Percentiles rank a stretch among this genome's conserved stretches.
phyloP scores from a whole-genome alignment of 2,113 vertebrate species.

The Plecotus auritus region DNA sequence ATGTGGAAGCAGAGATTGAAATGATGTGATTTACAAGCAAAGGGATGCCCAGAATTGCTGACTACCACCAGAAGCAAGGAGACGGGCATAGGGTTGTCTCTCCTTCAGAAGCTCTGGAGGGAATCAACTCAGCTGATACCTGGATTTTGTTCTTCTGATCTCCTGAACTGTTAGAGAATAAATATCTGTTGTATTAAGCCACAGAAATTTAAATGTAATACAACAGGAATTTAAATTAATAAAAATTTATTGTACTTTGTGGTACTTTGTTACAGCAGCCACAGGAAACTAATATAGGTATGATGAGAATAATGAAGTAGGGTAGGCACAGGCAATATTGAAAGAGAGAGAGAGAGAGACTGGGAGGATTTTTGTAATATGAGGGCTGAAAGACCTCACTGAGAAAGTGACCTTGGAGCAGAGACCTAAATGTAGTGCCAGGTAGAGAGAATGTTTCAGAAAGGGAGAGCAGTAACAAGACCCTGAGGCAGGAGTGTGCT shows the following conservation, averaged over 20 bases:
- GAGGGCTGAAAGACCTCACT: background rate
- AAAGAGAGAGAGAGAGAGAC: background rate
- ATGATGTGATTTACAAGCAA: background rate
- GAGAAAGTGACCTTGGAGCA: background rate
- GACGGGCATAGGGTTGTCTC: no score
- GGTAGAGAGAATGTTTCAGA: background rate
- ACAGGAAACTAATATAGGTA: background rate
- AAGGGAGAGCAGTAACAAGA: background rate
- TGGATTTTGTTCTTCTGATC: rapidly evolving
- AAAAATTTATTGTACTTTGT: background rate
- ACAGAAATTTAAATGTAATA: no score
- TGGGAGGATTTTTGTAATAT: background rate
- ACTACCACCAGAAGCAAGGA: background rate
- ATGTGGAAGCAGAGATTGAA: background rate
- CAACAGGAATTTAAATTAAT: background rate
- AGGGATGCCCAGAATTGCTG: rapidly evolving
- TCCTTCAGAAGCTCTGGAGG: background rate
- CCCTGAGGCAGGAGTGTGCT: background rate
- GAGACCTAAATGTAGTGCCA: background rate
- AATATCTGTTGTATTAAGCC: no score
- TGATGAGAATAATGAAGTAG: background rate
- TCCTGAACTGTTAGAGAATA: background rate
- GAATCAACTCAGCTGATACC: background rate
- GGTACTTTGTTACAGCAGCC: background rate
- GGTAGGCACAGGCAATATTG: background rate